Conservation (phyloP, 2,888 invertebrate genomes). For the Cerastis leucographa region DNA sequence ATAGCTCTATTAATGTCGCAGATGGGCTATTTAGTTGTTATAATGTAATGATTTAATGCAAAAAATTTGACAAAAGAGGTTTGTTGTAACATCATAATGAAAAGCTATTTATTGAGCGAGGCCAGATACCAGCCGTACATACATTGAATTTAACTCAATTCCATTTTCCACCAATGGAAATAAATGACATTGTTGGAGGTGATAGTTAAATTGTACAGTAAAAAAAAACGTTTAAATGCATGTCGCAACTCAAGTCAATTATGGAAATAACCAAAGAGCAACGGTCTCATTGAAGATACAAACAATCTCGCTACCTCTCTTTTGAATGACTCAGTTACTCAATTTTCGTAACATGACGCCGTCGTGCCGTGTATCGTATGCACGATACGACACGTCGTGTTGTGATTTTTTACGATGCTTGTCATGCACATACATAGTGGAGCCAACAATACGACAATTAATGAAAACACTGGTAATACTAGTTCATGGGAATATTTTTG, state of each 20-base stretch:
- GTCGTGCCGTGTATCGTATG: background rate
- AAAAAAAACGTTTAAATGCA: background rate
- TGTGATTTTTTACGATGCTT: background rate
- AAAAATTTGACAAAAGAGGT: slow-evolving; percentile 1
- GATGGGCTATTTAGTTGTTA: slow-evolving; percentile 3
- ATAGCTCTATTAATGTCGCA: slow-evolving; percentile 16
- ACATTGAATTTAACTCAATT: background rate
- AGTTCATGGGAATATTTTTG: no score
- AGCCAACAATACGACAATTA: no score
- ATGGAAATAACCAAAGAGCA: background rate
- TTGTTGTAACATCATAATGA: background rate
- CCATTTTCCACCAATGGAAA: background rate
- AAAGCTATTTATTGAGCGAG: background rate
- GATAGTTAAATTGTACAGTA: background rate
- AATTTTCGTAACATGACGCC: background rate
- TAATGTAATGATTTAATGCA: slow-evolving; percentile 14
- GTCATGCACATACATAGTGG: background rate
- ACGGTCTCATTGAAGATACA: background rate
- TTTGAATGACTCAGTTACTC: background rate
- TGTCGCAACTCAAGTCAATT: background rate
- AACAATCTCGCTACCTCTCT: background rate
- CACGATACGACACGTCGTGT: background rate
- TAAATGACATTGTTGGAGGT: background rate
- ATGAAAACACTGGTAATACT: no score
- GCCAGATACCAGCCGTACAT: background rate